These are phyloP conservation scores for Drosophila borealis DNA, from an alignment of 2,888 invertebrate genomes.

Conservation along the genomic window DNA sequence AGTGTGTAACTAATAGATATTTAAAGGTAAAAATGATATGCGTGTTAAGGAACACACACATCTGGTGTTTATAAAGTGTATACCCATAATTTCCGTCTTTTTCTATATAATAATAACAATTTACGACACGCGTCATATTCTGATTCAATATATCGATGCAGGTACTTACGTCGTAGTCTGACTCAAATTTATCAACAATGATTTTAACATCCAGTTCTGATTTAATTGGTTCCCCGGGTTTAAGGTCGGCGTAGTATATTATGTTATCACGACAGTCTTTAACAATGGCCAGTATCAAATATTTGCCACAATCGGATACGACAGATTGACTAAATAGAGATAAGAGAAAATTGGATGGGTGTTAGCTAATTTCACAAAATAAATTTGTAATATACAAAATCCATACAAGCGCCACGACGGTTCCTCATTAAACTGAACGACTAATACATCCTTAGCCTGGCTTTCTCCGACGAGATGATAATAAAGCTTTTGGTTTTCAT, in stretches of 20 bases:
- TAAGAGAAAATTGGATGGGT: background rate
- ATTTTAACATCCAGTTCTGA: conserved; percentile 90
- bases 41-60: too few relatives aligned
- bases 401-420: conserved; percentile 95
- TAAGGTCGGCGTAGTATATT: conserved; percentile 93
- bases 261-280: conserved; percentile 97
- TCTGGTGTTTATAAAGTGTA: too few relatives aligned
- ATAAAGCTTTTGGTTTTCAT: conserved; percentile 96
- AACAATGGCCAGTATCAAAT: conserved; percentile 92
- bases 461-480: conserved; percentile 95
- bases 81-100: too few relatives aligned
- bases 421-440: conserved; percentile 95
- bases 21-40: background rate
- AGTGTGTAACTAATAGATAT: too few relatives aligned
- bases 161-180: conserved; percentile 93
- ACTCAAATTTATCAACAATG: conserved; percentile 95
- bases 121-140: too few relatives aligned
- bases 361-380: background rate
- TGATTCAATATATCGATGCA: background rate
- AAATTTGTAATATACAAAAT: background rate
- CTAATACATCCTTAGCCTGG: conserved; percentile 94
- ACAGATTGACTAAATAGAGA: conserved; percentile 89
- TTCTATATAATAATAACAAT: too few relatives aligned
- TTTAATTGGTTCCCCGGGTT: conserved; percentile 87
- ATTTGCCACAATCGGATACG: conserved; percentile 96